Conservation (phyloP, 2,888 invertebrate species). For the Acronicta alni region DNA sequence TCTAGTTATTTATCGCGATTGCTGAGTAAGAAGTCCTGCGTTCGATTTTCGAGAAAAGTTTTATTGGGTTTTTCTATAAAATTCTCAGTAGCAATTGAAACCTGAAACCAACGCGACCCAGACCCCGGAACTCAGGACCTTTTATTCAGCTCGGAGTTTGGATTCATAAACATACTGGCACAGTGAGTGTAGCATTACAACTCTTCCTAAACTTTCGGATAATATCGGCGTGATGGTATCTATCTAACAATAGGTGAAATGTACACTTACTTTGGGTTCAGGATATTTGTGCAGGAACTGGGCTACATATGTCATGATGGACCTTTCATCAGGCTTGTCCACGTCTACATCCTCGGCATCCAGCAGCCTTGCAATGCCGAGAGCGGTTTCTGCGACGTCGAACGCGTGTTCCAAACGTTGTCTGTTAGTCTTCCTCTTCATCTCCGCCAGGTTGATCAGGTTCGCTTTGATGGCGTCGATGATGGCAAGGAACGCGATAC, state of each 20-base stretch:
- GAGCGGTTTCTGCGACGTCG: slow-evolving; percentile 96
- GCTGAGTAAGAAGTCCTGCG: too few species aligned
- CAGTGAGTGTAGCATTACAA: too few species aligned
- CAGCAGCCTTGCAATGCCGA: slow-evolving; percentile 96
- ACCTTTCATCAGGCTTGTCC: slow-evolving; percentile 98
- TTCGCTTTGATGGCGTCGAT: slow-evolving; percentile 98
- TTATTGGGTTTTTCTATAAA: too few species aligned
- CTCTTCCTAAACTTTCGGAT: too few species aligned
- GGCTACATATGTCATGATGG: slow-evolving; percentile 99
- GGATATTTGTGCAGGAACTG: slow-evolving; percentile 99
- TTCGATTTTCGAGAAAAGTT: too few species aligned
- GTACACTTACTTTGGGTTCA: slow-evolving; percentile 91
- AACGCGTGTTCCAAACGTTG: slow-evolving; percentile 97
- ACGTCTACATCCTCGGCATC: slow-evolving; percentile 99
- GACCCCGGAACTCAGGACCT: too few species aligned
- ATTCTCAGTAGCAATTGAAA: too few species aligned
- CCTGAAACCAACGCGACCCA: too few species aligned
- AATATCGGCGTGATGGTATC: too few species aligned
- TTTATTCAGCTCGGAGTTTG: too few species aligned
- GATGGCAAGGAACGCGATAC: slow-evolving; percentile 97
- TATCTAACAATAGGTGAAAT: not conserved
- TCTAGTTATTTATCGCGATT: too few species aligned
- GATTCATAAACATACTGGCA: too few species aligned
- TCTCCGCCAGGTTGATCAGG: slow-evolving; percentile 95
- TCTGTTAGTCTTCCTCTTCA: slow-evolving; percentile 93